These are phyloP conservation scores for Eurois occulta DNA, from an alignment of 2,888 invertebrate genomes.

Conservation along the genomic window DNA sequence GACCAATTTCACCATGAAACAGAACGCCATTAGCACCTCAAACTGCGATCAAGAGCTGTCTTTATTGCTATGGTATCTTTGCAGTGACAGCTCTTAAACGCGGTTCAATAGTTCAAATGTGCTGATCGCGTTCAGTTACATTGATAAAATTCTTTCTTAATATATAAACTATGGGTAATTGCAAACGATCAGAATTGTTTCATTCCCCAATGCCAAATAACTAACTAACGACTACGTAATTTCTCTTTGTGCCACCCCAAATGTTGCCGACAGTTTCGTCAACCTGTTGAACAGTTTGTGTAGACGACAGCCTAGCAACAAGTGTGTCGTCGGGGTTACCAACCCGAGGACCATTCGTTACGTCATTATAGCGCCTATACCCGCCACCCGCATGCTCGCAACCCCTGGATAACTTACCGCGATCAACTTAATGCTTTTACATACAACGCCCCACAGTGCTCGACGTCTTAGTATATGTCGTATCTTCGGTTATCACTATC, in stretches of 20 bases:
- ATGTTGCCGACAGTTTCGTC: slow-evolving; percentile 30
- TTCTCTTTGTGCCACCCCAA: slow-evolving; percentile 27
- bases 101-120: no score
- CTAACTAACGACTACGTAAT: slow-evolving; percentile 21
- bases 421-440: slow-evolving; percentile 34
- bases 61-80: no score
- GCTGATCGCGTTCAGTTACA: not conserved
- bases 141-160: not conserved
- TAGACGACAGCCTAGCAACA: slow-evolving; percentile 57
- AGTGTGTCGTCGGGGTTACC: slow-evolving; percentile 54
- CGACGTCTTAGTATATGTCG: slow-evolving; percentile 15
- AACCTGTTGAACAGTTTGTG: slow-evolving; percentile 61
- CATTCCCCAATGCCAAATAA: slow-evolving; percentile 1
- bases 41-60: not conserved
- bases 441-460: slow-evolving; percentile 14
- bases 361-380: slow-evolving; percentile 15
- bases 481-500: slow-evolving; percentile 28
- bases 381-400: slow-evolving; percentile 27
- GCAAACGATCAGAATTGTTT: not conserved
- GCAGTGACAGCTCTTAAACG: no score
- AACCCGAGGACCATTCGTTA: slow-evolving; percentile 39
- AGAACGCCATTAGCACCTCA: not conserved
- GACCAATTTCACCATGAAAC: not conserved
- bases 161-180: not conserved
- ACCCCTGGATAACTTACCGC: slow-evolving; percentile 35